These are phyloP conservation scores for Spermophilus dauricus DNA, from an alignment of 2,113 vertebrate genomes.

Conservation along the genomic window DNA sequence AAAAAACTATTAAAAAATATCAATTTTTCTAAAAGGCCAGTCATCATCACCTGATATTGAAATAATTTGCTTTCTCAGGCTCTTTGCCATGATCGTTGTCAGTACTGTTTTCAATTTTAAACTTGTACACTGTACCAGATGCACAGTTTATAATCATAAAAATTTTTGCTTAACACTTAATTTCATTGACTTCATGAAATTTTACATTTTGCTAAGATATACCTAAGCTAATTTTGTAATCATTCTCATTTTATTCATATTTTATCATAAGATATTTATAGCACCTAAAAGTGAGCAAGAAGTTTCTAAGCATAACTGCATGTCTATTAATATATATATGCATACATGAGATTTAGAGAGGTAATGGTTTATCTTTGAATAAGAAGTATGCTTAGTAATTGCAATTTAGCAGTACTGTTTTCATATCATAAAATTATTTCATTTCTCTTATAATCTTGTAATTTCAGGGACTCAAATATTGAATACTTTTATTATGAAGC, in stretches of 20 bases:
- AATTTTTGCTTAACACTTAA: neutral
- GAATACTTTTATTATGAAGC: neutral
- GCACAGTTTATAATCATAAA: neutral
- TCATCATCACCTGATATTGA: neutral
- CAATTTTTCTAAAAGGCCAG: neutral
- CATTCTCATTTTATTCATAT: neutral
- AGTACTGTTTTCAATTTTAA: slow-evolving; percentile 22
- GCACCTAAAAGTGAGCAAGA: neutral
- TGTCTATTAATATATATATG: neutral
- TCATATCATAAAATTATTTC: neutral
- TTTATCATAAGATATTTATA: neutral
- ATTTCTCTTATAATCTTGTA: neutral
- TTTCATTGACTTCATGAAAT: slow-evolving; percentile 1
- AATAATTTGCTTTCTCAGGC: neutral
- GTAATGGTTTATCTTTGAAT: neutral
- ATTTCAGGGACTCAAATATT: neutral
- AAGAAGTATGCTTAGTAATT: neutral
- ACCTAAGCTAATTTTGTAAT: neutral
- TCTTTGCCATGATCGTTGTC: neutral
- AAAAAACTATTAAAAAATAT: slow-evolving; percentile 30
- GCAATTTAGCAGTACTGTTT: neutral
- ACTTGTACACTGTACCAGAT: neutral
- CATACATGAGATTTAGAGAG: neutral
- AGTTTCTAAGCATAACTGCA: neutral
- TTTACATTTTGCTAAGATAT: neutral